Conservation (phyloP, 2,113 vertebrate genomes). For the Hippolais icterina region DNA sequence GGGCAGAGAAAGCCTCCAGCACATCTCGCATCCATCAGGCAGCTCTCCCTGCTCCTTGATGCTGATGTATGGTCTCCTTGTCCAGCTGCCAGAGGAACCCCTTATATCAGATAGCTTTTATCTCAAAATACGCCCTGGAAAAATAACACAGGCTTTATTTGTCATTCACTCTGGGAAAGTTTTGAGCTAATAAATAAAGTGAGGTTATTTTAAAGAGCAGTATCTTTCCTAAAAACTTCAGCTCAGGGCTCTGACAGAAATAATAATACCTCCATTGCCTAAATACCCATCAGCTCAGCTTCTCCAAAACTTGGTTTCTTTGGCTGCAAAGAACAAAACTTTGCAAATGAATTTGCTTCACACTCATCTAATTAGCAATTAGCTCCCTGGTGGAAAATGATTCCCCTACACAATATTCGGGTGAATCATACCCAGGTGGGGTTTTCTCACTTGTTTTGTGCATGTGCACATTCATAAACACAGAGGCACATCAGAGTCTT, state of each 20-base stretch:
- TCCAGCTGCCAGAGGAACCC: constrained; percentile 20
- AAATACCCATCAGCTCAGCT: background rate
- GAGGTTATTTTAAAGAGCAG: constrained; percentile 63
- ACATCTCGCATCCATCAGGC: background rate
- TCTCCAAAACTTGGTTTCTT: background rate
- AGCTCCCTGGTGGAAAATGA: background rate
- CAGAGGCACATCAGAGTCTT: background rate
- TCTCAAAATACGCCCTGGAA: constrained; percentile 56
- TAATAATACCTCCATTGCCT: background rate
- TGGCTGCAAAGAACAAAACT: constrained; percentile 6
- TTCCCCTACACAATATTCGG: constrained; percentile 12
- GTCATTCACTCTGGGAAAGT: constrained; percentile 66
- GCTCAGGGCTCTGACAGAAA: constrained; percentile 37
- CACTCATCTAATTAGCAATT: constrained; percentile 43
- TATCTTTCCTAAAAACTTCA: constrained; percentile 41
- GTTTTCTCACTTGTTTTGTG: background rate
- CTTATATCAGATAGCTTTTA: constrained; percentile 46
- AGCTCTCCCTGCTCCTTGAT: background rate
- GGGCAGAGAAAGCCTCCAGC: background rate
- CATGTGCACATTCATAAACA: background rate
- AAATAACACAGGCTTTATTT: constrained; percentile 60
- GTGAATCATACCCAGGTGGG: background rate
- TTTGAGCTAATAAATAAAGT: constrained; percentile 54
- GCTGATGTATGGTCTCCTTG: background rate
- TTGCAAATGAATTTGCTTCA: constrained; percentile 30